Percentiles rank a stretch among this genome's conserved stretches.
These are phyloP conservation scores for Zelleria hepariella DNA, from an alignment of 2,888 invertebrate genomes.

Conservation along the genomic window DNA sequence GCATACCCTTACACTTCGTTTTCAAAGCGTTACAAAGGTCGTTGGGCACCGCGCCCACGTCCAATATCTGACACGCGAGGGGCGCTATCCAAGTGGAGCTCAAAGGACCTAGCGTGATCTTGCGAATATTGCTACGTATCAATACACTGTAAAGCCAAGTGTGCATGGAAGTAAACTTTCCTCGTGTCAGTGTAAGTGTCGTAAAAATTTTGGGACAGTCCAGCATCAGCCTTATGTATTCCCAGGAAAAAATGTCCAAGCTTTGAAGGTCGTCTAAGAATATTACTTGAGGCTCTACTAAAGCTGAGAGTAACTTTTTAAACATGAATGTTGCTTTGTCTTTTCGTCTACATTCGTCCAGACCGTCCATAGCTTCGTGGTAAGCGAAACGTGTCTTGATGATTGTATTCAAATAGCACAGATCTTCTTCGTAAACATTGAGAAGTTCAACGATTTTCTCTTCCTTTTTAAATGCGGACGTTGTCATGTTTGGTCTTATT, in stretches of 20 bases:
- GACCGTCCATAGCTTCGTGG: constrained; percentile 43
- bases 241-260: constrained; percentile 58
- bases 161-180: constrained; percentile 46
- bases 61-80: constrained; percentile 74
- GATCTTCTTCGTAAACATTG: constrained; percentile 42
- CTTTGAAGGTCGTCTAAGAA: constrained; percentile 66
- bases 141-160: constrained; percentile 57
- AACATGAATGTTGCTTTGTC: constrained; percentile 52
- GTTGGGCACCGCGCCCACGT: constrained; percentile 68
- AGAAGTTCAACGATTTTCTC: constrained; percentile 45
- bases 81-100: constrained; percentile 46
- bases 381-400: constrained; percentile 67
- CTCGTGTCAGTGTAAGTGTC: constrained; percentile 43
- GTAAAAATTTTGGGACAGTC: constrained; percentile 41
- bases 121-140: constrained; percentile 44
- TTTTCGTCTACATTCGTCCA: constrained; percentile 42
- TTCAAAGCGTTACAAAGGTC: constrained; percentile 61
- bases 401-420: constrained; percentile 70
- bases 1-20: constrained; percentile 59
- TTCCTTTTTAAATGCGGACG: constrained; percentile 49
- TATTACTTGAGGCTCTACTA: constrained; percentile 41
- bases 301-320: constrained; percentile 37
- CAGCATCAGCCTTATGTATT: constrained; percentile 48
- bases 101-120: constrained; percentile 54
- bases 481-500: constrained; percentile 35